A percentile compares a stretch with the other conserved stretches of the same genome.
Evolutionary conservation across 2,888 invertebrate species (phyloP).

Genomic region (Rhyacophila evoluta): DNA sequence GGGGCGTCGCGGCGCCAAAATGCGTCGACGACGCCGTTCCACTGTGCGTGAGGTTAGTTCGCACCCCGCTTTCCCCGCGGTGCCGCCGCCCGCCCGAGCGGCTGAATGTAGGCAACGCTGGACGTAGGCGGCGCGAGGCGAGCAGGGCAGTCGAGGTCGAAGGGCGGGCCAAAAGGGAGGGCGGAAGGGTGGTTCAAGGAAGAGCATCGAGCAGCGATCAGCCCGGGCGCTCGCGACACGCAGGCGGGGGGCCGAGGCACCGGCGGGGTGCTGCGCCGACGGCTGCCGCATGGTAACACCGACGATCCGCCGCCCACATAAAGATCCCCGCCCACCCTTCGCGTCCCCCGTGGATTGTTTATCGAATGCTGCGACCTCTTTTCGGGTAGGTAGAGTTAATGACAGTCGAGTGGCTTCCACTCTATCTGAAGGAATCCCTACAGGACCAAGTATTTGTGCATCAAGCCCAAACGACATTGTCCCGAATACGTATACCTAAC

Average conservation of each 20-base stretch:
- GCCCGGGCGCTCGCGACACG: slow-evolving; percentile 45
- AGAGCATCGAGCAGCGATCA: slow-evolving; percentile 39
- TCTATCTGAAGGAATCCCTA: slow-evolving; percentile 15
- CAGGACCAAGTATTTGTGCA: background rate
- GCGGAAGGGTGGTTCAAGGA: slow-evolving; percentile 36
- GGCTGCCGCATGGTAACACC: slow-evolving; percentile 30
- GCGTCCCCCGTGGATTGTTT: slow-evolving; percentile 33
- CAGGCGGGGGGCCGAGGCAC: slow-evolving; percentile 48
- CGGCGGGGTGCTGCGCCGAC: slow-evolving; percentile 46
- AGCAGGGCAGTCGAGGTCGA: slow-evolving; percentile 23
- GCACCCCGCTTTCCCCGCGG: slow-evolving; percentile 21
- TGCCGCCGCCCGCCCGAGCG: background rate
- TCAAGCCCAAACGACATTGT: too few relatives aligned
- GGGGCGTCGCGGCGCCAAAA: slow-evolving; percentile 9
- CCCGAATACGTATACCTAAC: too few relatives aligned
- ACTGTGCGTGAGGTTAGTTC: slow-evolving; percentile 42
- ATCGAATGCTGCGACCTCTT: slow-evolving; percentile 43
- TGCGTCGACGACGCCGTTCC: slow-evolving; percentile 26
- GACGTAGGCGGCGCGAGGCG: slow-evolving; percentile 27
- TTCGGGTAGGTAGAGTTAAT: slow-evolving; percentile 29
- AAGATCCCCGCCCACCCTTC: slow-evolving; percentile 12
- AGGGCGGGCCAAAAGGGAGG: slow-evolving; percentile 28
- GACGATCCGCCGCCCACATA: slow-evolving; percentile 20
- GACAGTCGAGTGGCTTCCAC: slow-evolving; percentile 30
- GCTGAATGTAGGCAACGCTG: background rate